phyloP scores from a whole-genome alignment of 2,797 vertebrate genomes.

The Chelmon rostratus region DNA sequence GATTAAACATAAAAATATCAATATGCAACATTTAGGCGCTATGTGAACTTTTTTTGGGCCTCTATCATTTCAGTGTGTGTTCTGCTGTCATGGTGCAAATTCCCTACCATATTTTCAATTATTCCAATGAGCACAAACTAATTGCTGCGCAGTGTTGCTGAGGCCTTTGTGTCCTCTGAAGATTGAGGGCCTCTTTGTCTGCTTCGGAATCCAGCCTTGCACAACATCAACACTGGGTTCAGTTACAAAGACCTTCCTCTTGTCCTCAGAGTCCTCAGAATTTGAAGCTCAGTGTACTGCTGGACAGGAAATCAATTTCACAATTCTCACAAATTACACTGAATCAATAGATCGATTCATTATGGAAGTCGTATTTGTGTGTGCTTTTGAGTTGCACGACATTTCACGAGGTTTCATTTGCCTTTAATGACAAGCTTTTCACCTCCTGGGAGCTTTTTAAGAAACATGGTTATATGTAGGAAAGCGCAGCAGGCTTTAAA shows the following conservation, averaged over 20 bases:
- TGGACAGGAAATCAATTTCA: conserved; percentile 53
- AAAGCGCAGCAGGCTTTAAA: conserved; percentile 12
- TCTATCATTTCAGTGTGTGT: not conserved
- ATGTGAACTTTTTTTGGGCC: not conserved
- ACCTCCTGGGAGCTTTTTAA: conserved; percentile 20
- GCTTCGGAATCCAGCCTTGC: too few species aligned
- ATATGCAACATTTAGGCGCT: not conserved
- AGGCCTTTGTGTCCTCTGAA: not conserved
- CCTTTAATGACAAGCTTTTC: conserved; percentile 21
- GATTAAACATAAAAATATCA: not conserved
- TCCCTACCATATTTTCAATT: not conserved
- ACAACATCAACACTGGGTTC: not conserved
- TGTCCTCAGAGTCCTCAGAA: conserved; percentile 3
- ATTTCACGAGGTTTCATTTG: conserved; percentile 19
- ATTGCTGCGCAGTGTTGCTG: not conserved
- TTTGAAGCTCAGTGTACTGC: not conserved
- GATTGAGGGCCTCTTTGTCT: not conserved
- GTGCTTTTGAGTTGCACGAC: not conserved
- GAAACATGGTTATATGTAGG: not conserved
- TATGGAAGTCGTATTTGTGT: not conserved
- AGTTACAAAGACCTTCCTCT: conserved; percentile 19
- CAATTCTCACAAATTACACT: conserved; percentile 43
- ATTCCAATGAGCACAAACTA: not conserved
- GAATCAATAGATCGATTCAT: conserved; percentile 39
- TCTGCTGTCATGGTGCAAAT: not conserved